Percentiles rank a stretch among this genome's conserved stretches.
Conservation (phyloP, 2,113 vertebrate species). For the Chaetodon trifascialis region DNA sequence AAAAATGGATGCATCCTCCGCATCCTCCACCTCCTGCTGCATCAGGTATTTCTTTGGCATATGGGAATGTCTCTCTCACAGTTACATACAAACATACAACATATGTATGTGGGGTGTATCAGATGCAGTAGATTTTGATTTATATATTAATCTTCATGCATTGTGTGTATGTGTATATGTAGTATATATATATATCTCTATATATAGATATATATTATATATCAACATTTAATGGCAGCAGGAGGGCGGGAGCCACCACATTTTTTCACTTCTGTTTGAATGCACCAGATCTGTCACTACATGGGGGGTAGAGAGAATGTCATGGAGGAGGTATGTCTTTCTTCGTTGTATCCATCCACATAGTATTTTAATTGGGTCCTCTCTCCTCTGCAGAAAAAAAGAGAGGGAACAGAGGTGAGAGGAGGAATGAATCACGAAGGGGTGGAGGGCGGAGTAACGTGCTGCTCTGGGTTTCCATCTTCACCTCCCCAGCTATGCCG, state of each 20-base stretch:
- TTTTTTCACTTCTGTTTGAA: constrained; percentile 73
- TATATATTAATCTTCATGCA: constrained; percentile 37
- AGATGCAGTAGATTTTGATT: constrained; percentile 47
- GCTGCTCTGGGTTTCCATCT: constrained; percentile 79
- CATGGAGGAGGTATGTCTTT: constrained; percentile 82
- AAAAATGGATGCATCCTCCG: constrained; percentile 70
- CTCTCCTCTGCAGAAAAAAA: constrained; percentile 49
- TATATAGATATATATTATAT: constrained; percentile 53
- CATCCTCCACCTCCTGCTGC: constrained; percentile 59
- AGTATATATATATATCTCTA: constrained; percentile 31
- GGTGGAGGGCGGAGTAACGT: constrained; percentile 29
- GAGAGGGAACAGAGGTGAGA: constrained; percentile 71
- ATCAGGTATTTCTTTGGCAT: constrained; percentile 65
- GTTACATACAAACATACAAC: constrained; percentile 37
- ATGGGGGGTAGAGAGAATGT: constrained; percentile 77
- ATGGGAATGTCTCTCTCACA: constrained; percentile 44
- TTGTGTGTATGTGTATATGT: neutral
- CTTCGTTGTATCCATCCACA: constrained; percentile 83
- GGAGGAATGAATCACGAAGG: constrained; percentile 73
- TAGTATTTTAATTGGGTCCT: constrained; percentile 86
- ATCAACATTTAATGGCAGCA: constrained; percentile 80
- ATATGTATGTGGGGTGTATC: constrained; percentile 40
- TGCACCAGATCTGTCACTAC: constrained; percentile 81
- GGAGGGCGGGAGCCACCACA: constrained; percentile 61
- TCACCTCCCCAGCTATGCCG: constrained; percentile 73